Conservation (phyloP, 2,888 invertebrate species). For the Eilema caniola region DNA sequence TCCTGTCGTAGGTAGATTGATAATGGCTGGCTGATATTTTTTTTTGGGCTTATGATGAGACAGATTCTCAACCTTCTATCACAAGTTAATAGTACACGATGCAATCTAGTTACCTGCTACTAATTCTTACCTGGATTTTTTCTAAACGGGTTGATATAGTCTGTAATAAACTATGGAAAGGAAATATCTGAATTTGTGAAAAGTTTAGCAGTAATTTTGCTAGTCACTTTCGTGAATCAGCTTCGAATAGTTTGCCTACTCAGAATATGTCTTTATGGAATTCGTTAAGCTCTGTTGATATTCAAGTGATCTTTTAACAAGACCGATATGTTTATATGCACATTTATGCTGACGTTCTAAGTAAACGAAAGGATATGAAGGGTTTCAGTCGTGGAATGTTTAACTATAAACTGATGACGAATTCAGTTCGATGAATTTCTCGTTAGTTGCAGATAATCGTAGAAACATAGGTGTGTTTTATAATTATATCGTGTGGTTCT, state of each 20-base stretch:
- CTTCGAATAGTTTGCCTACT: not conserved
- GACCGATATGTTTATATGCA: slow-evolving; percentile 48
- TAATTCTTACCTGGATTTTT: no score
- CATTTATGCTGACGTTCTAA: slow-evolving; percentile 39
- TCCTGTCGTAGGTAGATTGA: no score
- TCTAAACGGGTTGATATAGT: no score
- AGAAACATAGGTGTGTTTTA: no score
- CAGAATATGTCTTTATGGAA: slow-evolving; percentile 33
- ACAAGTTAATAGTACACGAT: no score
- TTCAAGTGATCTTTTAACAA: slow-evolving; percentile 48
- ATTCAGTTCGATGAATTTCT: not conserved
- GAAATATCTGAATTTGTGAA: no score
- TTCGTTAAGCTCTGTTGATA: slow-evolving; percentile 51
- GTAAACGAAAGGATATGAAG: slow-evolving; percentile 5
- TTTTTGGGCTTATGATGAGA: no score
- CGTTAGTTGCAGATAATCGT: not conserved
- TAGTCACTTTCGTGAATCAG: not conserved
- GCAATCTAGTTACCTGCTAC: no score
- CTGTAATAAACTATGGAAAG: no score
- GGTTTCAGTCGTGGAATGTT: not conserved
- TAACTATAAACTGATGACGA: slow-evolving; percentile 8
- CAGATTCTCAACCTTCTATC: no score
- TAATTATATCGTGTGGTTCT: not conserved
- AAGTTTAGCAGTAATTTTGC: not conserved
- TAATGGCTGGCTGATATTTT: no score